Conservation (phyloP, 2,113 vertebrate species). For the Puma concolor region DNA sequence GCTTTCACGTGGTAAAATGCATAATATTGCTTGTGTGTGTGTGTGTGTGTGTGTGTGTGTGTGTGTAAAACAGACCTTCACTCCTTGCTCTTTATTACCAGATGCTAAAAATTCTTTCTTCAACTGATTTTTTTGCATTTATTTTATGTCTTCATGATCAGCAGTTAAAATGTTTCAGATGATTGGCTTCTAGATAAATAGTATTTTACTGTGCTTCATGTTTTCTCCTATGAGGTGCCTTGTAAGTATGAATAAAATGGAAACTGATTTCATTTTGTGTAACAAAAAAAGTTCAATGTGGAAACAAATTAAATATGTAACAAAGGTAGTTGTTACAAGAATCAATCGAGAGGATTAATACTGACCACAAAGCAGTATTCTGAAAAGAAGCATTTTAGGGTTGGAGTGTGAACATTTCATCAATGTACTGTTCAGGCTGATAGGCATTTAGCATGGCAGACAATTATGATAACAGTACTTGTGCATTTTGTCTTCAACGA, state of each 20-base stretch:
- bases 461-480: conserved; percentile 26
- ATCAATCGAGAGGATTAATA: background rate
- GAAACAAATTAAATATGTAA: conserved; percentile 50
- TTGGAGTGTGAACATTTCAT: background rate
- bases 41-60: background rate
- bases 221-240: background rate
- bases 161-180: background rate
- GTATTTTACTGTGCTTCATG: background rate
- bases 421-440: background rate
- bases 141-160: background rate
- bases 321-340: background rate
- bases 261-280: conserved; percentile 32
- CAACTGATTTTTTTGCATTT: background rate
- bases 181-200: background rate
- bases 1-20: background rate
- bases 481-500: background rate
- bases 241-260: background rate
- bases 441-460: background rate
- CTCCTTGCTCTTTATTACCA: background rate
- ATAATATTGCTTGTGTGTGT: no score
- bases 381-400: background rate
- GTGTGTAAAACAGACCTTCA: background rate
- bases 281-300: background rate
- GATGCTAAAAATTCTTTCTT: background rate
- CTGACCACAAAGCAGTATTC: background rate